A percentile compares a stretch with the other conserved stretches of the same genome.
phyloP scores from a whole-genome alignment of 2,113 vertebrate genomes.

The Pontoporia blainvillei region DNA sequence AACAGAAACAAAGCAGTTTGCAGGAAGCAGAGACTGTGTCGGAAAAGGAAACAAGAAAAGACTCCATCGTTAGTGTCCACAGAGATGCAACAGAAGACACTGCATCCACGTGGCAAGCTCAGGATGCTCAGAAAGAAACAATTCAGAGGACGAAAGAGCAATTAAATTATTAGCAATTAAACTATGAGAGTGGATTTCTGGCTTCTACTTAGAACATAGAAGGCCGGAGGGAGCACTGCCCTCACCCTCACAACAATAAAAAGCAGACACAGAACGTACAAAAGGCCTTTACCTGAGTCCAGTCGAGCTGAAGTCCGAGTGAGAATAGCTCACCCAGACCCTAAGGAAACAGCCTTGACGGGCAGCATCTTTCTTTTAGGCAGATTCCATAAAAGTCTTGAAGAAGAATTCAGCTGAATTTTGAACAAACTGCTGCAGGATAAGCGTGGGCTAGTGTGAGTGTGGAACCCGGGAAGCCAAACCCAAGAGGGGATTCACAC shows the following conservation, averaged over 20 bases:
- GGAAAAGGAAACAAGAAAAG: not conserved
- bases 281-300: not conserved
- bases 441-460: rapidly evolving
- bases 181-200: not conserved
- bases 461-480: rapidly evolving
- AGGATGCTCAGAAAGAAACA: not conserved
- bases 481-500: too few species aligned
- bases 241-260: not conserved
- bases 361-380: rapidly evolving
- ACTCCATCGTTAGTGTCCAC: rapidly evolving
- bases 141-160: not conserved
- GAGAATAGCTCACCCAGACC: not conserved
- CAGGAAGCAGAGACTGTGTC: not conserved
- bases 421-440: not conserved
- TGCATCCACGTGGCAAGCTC: rapidly evolving
- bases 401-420: not conserved
- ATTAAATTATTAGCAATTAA: rapidly evolving
- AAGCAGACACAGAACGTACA: not conserved
- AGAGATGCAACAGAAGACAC: too few species aligned
- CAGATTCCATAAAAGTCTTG: rapidly evolving
- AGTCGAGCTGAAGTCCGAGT: rapidly evolving
- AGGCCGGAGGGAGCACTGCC: rapidly evolving
- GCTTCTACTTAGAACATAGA: not conserved
- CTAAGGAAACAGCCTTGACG: not conserved
- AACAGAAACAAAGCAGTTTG: not conserved